Evolutionary conservation across 2,888 invertebrate species (phyloP), one percentile per base, ranked within the genome.

Genomic region (Epistrophe eligans): DNA sequence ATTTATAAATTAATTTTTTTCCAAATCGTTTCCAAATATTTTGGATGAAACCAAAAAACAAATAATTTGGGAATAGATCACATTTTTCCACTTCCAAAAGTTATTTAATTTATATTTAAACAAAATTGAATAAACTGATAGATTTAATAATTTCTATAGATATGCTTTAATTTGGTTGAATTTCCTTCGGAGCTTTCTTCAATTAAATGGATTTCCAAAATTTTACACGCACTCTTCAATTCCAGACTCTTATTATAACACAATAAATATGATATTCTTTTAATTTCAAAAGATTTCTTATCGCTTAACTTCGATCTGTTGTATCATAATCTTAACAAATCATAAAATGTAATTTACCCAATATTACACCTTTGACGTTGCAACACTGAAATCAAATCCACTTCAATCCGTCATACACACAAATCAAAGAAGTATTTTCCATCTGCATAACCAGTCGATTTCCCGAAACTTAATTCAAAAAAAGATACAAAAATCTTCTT

Each of bases 401-500:
- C 10, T 17, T 5, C 15, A 28, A 57, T 84, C 72, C 67, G 77
- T 84, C 84, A 77, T 67, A 32, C 77, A 55, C n/a, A 67, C 52
- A n/a, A 40, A 17, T 73, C 80, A 80, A 67, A 77, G 55, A n/a
- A 50, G 48, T 57, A 35, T 50, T 64, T 45, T 74, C 43, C 35
- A 50, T 55, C 28, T 32, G 48, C 62, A 76, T 66, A 76, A 76
- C 64, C 74, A 45, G 64, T 60, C 60, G 55, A 80, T 66, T 80
- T 80, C 72, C 76, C 76, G 84, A 84, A 84, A 77, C 66, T 57
- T 40, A 57, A 84, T 77, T 77, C 77, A 58, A 24, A 24, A 24
- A 50, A 66, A 50, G 43, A 35, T 52, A 17, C 35, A 50, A 28
- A 55, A 11, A 17, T 52, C 60, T 28, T 70, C 35, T 45, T 38